Evolutionary conservation across 2,888 invertebrate genomes (phyloP).

Genomic region (Hetaerina titia): DNA sequence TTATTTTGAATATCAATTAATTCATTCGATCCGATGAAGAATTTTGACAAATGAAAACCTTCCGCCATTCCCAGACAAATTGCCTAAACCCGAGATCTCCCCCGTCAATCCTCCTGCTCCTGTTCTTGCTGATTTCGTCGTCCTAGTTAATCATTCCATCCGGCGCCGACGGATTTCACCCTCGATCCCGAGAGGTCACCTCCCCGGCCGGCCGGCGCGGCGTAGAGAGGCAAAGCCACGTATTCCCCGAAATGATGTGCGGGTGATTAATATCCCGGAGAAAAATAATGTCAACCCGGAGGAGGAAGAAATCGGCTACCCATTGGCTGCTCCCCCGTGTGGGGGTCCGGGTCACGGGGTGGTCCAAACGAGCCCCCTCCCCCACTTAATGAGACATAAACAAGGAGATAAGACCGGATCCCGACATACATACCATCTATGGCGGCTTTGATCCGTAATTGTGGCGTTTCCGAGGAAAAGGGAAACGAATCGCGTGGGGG

Average conservation of each 20-base stretch:
- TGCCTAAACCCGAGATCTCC: background rate
- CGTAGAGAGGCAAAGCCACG: background rate
- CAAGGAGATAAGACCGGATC: background rate
- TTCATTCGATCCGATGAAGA: background rate
- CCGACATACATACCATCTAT: background rate
- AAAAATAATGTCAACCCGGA: too few species aligned
- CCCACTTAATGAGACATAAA: background rate
- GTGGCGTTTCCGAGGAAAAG: background rate
- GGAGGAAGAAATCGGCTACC: too few species aligned
- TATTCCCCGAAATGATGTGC: too few species aligned
- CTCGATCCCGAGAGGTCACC: background rate
- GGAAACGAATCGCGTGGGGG: background rate
- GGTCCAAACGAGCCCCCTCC: too few species aligned
- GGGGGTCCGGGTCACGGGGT: too few species aligned
- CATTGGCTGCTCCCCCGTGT: too few species aligned
- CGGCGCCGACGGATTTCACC: background rate
- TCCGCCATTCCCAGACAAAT: background rate
- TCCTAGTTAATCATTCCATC: constrained; percentile 7
- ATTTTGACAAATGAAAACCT: background rate
- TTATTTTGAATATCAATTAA: background rate
- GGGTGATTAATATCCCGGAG: too few species aligned
- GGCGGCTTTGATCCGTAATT: background rate
- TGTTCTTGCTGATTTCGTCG: background rate
- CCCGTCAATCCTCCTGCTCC: background rate
- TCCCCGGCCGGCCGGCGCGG: too few species aligned